Evolutionary conservation across 1,140 invertebrate species (phyloP), one percentile per base, ranked within the genome.

Genomic region (Galendromus occidentalis): DNA sequence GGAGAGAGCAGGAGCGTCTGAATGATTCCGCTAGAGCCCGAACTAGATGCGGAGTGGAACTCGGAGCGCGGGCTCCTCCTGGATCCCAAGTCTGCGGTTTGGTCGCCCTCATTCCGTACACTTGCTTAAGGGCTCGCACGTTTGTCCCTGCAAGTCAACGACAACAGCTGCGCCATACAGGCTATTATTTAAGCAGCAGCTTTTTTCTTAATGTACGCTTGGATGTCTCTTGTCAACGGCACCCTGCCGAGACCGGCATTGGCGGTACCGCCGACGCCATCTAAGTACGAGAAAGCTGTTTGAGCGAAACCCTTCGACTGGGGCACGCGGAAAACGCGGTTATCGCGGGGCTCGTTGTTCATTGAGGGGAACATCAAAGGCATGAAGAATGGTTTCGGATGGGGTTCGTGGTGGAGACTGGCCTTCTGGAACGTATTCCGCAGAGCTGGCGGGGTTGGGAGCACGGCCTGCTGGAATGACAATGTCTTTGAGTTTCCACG

Each of bases 121-220:
- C n/a, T n/a, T n/a, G n/a, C n/a, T n/a, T n/a, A n/a, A n/a, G n/a
- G n/a, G n/a, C n/a, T n/a, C n/a, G n/a, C n/a, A n/a, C n/a, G n/a
- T n/a, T n/a, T n/a, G n/a, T n/a, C n/a, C n/a, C n/a, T n/a, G n/a
- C n/a, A n/a, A n/a, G n/a, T n/a, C n/a, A n/a, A n/a, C n/a, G n/a
- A n/a, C n/a, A n/a, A n/a, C n/a, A n/a, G n/a, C 33, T 39, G 33
- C 9, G 9, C 33, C 4, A 39, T n/a, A 17, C 45, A 28, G 45
- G 18, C 17, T 5, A 17, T 22, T 47, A 5, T 14, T 59, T 22
- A 17, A 29, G 25, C 25, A 25, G 51, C 51, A 17, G 51, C 14
- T 25, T 59, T 59, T 9, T 59, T 59, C 22, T 59, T 59, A 33
- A 59, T 59, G 51, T 59, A 59, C 1, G 51, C 33, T 25, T 59